Evolutionary conservation across 2,888 invertebrate genomes (phyloP).

Genomic region (Globia sparganii): DNA sequence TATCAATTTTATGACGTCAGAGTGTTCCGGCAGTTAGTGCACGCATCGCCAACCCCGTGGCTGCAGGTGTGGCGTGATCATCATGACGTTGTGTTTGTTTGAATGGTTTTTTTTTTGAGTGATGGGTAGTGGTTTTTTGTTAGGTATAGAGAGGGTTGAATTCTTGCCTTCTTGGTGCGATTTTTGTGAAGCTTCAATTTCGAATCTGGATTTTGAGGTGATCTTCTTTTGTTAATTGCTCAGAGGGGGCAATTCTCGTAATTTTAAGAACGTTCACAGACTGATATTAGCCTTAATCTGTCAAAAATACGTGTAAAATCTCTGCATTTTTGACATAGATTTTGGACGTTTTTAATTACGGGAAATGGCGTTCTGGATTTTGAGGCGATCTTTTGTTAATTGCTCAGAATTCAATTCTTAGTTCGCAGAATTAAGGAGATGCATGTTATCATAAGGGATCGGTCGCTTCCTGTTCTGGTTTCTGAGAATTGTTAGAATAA

Average conservation of each 20-base stretch:
- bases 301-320: not conserved
- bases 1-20: conserved; percentile 66
- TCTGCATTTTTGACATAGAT: too few relatives aligned
- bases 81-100: conserved; percentile 14
- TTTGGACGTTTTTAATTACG: not conserved
- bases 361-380: not conserved
- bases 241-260: too few relatives aligned
- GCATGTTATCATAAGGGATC: conserved; percentile 22
- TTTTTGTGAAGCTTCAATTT: not conserved
- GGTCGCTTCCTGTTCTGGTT: conserved; percentile 27
- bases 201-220: not conserved
- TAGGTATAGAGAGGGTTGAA: not conserved
- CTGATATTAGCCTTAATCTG: not conserved
- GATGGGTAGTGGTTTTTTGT: not conserved
- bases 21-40: conserved; percentile 57
- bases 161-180: not conserved
- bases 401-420: not conserved
- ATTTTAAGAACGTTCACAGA: too few relatives aligned
- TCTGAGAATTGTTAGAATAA: conserved; percentile 32
- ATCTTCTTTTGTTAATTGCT: not conserved
- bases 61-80: conserved; percentile 51
- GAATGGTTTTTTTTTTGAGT: conserved; percentile 18
- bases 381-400: not conserved
- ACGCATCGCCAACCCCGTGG: conserved; percentile 47
- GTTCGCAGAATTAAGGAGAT: not conserved